Conservation (phyloP, 2,797 vertebrate genomes). For the Odontamblyopus rebecca region DNA sequence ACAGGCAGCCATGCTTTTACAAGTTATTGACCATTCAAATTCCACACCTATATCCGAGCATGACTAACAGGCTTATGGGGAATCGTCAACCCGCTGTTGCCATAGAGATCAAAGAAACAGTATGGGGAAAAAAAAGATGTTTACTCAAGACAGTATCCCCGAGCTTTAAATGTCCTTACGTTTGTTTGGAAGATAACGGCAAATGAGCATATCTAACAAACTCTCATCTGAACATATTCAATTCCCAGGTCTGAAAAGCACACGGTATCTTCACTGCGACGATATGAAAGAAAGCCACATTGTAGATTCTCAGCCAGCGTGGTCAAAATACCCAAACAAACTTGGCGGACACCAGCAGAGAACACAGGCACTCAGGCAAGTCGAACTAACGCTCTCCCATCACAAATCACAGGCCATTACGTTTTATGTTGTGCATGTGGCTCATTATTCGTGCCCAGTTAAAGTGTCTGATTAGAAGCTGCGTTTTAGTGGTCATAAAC, state of each 20-base stretch:
- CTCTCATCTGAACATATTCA: constrained; percentile 17
- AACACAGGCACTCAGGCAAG: constrained; percentile 12
- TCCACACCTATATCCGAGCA: constrained; percentile 68
- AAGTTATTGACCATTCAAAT: constrained; percentile 66
- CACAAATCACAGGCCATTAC: constrained; percentile 40
- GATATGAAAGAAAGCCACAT: constrained; percentile 66
- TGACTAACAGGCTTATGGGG: constrained; percentile 69
- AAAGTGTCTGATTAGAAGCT: constrained; percentile 8
- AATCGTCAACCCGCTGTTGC: constrained; percentile 68
- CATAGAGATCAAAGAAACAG: constrained; percentile 64
- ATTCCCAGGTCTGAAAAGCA: constrained; percentile 16
- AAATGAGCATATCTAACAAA: constrained; percentile 35
- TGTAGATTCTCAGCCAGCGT: constrained; percentile 67
- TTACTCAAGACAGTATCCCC: constrained; percentile 55
- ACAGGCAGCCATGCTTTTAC: constrained; percentile 35
- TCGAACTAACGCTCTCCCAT: constrained; percentile 10
- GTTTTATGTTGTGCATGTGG: constrained; percentile 28
- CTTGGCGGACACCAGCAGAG: constrained; percentile 22
- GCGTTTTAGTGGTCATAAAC: background rate
- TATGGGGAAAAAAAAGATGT: constrained; percentile 40
- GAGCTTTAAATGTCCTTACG: constrained; percentile 49
- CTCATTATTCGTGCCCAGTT: constrained; percentile 9
- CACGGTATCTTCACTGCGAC: constrained; percentile 38
- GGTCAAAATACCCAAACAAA: constrained; percentile 64
- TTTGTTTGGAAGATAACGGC: constrained; percentile 46